Base-by-base conservation (phyloP, 2,888 invertebrate genomes). In the Polydrusus cervinus region DNA sequence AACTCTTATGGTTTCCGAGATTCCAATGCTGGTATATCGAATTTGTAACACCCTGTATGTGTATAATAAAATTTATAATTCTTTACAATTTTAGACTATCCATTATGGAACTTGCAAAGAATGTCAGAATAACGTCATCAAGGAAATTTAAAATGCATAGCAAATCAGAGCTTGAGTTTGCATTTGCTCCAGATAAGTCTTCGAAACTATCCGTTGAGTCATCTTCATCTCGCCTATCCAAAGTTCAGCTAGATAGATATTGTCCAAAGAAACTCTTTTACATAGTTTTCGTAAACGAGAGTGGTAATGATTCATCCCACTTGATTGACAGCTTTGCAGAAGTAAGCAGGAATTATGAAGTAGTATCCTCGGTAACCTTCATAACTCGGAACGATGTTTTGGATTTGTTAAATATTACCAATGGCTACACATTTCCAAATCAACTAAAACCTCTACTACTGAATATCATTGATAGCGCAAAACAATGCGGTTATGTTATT, bases 301-400 rank as follows among this genome's bases (percentile, higher is more conserved):
- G 16, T 3, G 77, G 80, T 65, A 57, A 68, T 30, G 20, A 70
- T 5, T 78, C 78, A 5, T 64, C 74, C 18, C 34, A 72, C 8
- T 49, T 78, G 14, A 43, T 82, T 14, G 69, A 79, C 0, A 40
- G 78, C 9, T 73, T 83, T 6, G 67, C 78, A 8, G 53, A 79
- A 45, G 62, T 70, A 1, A 80, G 77, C 8, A 79, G 79, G 76
- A 57, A 74, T 38, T 82, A 79, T 61, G 82, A 83, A 72, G 77
- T 81, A 38, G 55, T 80, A 6, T 80, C 81, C 1, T 77, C 79
- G 11, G 57, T 82, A 9, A 80, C 78, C 11, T 83, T 84, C 66
- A 83, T 84, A 53, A 78, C 80, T 1, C 75, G 76, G n/a, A 75
- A 79, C 5, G 81, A 82, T 49, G 79, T 83, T 7, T 49, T 79